Evolutionary conservation across 2,113 vertebrate genomes (phyloP).

Genomic region (Pagrus major): DNA sequence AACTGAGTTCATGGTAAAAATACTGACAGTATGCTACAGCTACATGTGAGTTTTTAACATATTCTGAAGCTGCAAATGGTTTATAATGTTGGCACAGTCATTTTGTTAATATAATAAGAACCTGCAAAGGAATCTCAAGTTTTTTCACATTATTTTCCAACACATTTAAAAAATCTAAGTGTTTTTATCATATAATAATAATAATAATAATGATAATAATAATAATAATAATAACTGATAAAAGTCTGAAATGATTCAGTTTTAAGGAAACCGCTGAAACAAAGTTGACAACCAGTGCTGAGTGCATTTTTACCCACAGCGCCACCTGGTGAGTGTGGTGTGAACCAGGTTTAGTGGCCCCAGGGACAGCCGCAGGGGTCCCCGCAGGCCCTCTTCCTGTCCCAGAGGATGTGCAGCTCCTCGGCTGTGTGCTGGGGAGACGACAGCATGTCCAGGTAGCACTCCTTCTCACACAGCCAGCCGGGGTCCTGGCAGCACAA

Average conservation of each 20-base stretch:
- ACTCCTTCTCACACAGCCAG: constrained; percentile 97
- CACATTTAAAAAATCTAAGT: constrained; percentile 18
- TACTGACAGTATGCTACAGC: constrained; percentile 35
- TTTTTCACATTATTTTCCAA: constrained; percentile 22
- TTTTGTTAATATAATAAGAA: constrained; percentile 38
- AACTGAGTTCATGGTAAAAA: constrained; percentile 31
- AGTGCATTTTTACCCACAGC: constrained; percentile 61
- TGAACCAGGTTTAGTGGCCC: constrained; percentile 51
- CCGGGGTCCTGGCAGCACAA: constrained; percentile 86
- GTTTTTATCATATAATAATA: neutral
- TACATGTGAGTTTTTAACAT: constrained; percentile 22
- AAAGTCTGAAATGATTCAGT: constrained; percentile 31
- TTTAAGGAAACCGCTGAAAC: constrained; percentile 31
- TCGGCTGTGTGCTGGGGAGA: constrained; percentile 93
- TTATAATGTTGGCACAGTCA: neutral
- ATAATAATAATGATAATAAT: neutral
- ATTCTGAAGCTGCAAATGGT: constrained; percentile 40
- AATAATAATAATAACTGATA: neutral
- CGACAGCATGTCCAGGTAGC: constrained; percentile 93
- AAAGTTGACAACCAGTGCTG: constrained; percentile 22
- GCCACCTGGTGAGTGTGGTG: constrained; percentile 7
- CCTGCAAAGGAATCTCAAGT: constrained; percentile 13
- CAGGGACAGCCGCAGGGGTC: constrained; percentile 91
- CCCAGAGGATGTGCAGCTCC: constrained; percentile 91
- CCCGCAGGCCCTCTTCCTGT: constrained; percentile 87